Evolutionary conservation across 1,140 invertebrate species (phyloP), one percentile per base, ranked within the genome.

Genomic region (Mya arenaria): DNA sequence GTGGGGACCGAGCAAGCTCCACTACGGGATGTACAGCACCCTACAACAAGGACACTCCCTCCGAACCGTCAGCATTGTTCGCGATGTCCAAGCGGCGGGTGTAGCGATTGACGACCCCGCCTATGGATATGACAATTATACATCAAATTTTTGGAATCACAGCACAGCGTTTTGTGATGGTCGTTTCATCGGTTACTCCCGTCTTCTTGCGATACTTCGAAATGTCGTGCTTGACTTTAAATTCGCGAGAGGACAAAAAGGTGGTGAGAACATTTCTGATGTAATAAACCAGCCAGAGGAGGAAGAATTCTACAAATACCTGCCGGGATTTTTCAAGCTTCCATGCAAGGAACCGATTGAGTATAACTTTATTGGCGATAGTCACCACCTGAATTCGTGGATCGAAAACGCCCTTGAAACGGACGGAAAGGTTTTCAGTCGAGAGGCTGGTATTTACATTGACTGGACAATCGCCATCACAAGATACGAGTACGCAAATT

Each of bases 401-500:
- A 30, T 58, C 75, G 32, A 23, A 23, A 17, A 55, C 25, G 74
- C 39, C n/a, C 39, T 60, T 72, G 37, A 34, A 28, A 80, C 23
- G 4, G 4, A 56, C 55, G 82, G 6, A 60, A 19, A 13, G n/a
- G 44, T 15, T 28, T 36, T 3, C 60, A 74, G 13, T 30, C 5
- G 19, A 36, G 13, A n/a, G 62, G 10, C 62, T 5, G 13, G 23
- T 0, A 17, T 48, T 63, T 44, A 75, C 17, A 19, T 63, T 30
- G 75, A 84, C 17, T 83, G 83, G 32, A 84, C 87, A 1, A 78
- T 89, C 37, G 89, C 89, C 36, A 65, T 90, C 1, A 65, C 80
- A 63, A 74, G 91, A 32, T 91, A 91, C 77, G 91, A 92, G 73
- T 92, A 92, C 83, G 91, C 86, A 4, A 92, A 92, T 75, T 68